Base-by-base conservation (phyloP, 2,888 invertebrate species). In the Gibbula magus region DNA sequence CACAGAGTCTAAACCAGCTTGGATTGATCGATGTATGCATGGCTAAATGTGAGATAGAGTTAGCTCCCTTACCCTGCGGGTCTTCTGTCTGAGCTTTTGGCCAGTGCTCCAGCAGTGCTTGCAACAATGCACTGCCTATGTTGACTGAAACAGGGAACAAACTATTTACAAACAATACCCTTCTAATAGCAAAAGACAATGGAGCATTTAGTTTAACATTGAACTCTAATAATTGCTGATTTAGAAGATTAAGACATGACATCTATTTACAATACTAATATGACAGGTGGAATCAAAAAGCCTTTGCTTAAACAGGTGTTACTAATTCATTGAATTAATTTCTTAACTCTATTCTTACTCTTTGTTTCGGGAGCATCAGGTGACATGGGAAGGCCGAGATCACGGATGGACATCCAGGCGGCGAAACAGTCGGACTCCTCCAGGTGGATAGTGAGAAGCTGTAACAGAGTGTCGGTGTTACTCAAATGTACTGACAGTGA, bases 371-470 rank as follows among this genome's bases (percentile, higher is more conserved):
- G 93, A 51, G 93, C 93, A 93, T 97, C 93, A 92, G 94, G 93
- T 0, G 88, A 83, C 66, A 94, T 95, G 0, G 96, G 95, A 86
- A 99, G 94, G 0, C 98, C 98, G 32, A 97, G 96, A 92, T 99
- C 99, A 92, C 96, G 96, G 0, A 98, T 97, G 75, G 99, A 98
- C 3, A 99, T 98, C 99, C 99, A 99, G 0, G 99, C 99, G 53
- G 98, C 96, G 90, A 99, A 96, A 92, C 99, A 99, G 92, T 99
- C 99, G 0, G 97, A 96, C 93, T 99, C 99, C 92, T 99, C 99
- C 88, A 99, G 94, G 91, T 99, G 99, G 92, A 99, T 97, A 10
- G 99, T 99, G 89, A 99, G 94, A 97, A 99, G 97, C 96, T 97
- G 88, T 10, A 70, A 70, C 29, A 70, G 0, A 5, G n/a, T n/a